Conservation (phyloP, 2,888 invertebrate species). For the Slavum lentiscoides region DNA sequence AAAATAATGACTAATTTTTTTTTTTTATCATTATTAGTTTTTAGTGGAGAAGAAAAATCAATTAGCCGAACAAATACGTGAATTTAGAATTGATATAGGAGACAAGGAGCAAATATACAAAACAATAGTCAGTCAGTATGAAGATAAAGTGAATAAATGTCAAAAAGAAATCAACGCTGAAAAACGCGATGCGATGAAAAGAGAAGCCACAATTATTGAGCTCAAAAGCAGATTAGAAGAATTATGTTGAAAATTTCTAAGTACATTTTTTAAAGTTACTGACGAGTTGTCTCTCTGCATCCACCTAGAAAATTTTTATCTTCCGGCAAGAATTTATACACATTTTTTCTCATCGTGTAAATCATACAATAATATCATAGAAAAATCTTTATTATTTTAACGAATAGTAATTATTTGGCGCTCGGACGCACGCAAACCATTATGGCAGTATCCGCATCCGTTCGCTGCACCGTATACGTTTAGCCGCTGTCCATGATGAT, state of each 20-base stretch:
- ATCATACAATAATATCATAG: no score
- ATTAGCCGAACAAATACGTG: conserved; percentile 7
- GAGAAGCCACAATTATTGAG: conserved; percentile 10
- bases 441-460: no score
- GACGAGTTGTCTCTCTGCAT: no score
- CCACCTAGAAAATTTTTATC: no score
- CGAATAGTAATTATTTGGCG: no score
- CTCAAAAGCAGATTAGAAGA: conserved; percentile 8
- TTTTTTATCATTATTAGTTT: background rate
- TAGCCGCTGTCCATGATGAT: no score
- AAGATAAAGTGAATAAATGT: conserved; percentile 22
- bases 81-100: conserved; percentile 20
- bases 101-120: background rate
- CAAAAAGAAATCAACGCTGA: conserved; percentile 25
- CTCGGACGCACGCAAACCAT: no score
- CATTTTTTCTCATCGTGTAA: no score
- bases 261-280: no score
- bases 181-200: conserved; percentile 32
- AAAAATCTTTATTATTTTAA: no score
- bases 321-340: no score
- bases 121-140: background rate
- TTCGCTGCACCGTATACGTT: no score
- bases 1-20: background rate
- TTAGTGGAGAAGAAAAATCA: conserved; percentile 14
- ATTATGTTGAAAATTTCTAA: background rate